phyloP scores from a whole-genome alignment of 2,113 vertebrate genomes.

The Nothoprocta pentlandii region DNA sequence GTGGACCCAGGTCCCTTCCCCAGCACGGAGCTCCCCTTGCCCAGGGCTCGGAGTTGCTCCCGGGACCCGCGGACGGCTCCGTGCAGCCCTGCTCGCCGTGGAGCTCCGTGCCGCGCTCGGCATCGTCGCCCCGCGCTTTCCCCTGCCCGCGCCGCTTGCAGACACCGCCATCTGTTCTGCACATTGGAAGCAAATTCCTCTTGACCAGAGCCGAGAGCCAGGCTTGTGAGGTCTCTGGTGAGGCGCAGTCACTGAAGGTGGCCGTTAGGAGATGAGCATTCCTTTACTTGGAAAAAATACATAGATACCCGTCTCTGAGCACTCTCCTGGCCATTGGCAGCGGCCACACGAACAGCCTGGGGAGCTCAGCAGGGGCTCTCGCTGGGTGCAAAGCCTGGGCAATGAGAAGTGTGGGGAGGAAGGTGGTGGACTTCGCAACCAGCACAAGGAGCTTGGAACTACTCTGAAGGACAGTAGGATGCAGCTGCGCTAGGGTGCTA shows the following conservation, averaged over 20 bases:
- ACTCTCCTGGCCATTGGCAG: neutral
- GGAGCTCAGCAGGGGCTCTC: rapidly evolving
- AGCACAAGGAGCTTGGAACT: no score
- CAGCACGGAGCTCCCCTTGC: no score
- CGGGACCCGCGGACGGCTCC: neutral
- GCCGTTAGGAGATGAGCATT: neutral
- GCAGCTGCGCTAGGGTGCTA: neutral
- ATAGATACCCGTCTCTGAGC: neutral
- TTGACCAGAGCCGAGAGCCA: neutral
- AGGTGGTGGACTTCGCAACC: no score
- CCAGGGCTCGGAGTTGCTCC: neutral
- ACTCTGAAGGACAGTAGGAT: neutral
- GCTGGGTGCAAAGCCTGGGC: neutral
- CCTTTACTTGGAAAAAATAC: neutral
- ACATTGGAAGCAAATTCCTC: neutral
- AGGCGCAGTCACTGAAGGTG: neutral
- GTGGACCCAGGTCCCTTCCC: no score
- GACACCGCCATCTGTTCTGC: neutral
- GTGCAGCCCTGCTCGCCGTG: no score
- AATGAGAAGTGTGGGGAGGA: no score
- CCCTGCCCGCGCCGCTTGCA: neutral
- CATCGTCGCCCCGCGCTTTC: no score
- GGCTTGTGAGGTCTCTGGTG: conserved; percentile 24
- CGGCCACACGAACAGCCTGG: no score
- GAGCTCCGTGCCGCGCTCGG: neutral